phyloP scores from a whole-genome alignment of 2,113 vertebrate genomes.

The Mesembrinibis cayennensis region DNA sequence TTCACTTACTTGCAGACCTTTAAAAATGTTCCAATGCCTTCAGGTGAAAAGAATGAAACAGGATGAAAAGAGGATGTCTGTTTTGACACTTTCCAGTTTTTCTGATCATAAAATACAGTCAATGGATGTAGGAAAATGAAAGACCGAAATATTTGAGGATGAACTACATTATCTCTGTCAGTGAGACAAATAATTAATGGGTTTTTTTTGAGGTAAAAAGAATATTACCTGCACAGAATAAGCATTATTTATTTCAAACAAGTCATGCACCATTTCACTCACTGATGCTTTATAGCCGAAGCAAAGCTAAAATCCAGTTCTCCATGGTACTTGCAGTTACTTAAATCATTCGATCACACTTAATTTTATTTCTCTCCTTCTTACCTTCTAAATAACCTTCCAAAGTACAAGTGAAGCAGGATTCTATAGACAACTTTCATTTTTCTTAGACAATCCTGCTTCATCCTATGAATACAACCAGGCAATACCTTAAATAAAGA shows the following conservation, averaged over 20 bases:
- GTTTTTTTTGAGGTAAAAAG: not conserved
- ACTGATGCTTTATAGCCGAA: not conserved
- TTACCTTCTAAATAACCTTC: not conserved
- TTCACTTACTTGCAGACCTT: not conserved
- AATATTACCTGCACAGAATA: not conserved
- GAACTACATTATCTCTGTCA: not conserved
- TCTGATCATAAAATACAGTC: not conserved
- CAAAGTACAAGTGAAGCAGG: not conserved
- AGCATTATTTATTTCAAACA: not conserved
- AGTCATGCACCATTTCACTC: not conserved
- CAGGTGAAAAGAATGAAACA: not conserved
- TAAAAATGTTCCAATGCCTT: not conserved
- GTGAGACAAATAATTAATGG: not conserved
- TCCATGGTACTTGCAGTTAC: not conserved
- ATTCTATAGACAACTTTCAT: not conserved
- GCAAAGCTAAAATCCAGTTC: not conserved
- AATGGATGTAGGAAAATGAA: not conserved
- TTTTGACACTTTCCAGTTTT: not conserved
- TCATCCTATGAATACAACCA: not conserved
- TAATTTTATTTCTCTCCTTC: not conserved
- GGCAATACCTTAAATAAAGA: not conserved
- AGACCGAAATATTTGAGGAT: not conserved
- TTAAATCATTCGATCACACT: not conserved
- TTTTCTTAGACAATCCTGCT: not conserved
- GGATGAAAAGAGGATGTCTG: not conserved